Base-by-base conservation (phyloP, 2,888 invertebrate species). In the Macrosiphum euphorbiae region DNA sequence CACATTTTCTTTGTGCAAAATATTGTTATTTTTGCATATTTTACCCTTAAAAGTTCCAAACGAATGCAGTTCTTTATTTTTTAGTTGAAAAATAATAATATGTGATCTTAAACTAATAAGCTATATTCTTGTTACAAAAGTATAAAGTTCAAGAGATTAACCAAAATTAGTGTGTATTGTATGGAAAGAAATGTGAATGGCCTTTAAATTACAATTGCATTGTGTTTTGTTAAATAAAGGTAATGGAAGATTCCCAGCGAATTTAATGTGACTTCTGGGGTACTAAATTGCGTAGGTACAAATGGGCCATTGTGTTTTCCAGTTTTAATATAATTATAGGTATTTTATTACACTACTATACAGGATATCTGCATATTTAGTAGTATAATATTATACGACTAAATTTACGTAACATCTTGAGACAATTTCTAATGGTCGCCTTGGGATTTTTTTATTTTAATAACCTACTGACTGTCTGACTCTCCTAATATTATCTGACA, bases 111-210 rank as follows among this genome's bases (percentile, higher is more conserved):
- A 52, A 52, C 2, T 52, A 67, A 35, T n/a, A 67, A 67, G 16
- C n/a, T n/a, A 7, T 67, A 67, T 67, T 35, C n/a, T n/a, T 67
- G n/a, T n/a, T n/a, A n/a, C 16, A 16, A 52, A 7, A 91, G 52
- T 26, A 61, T 58, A 26, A 16, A 84, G 4, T 28, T 41, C 26
- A 13, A 91, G 52, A 84, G 41, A 84, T 52, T 55, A 13, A 28
- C 50, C 5, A 28, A 91, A 91, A 91, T 91, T 41, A 84, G 52
- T 26, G 52, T 8, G 91, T 16, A 84, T 91, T 84, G 52, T 55
- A 16, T 24, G 28, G 1, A 84, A 41, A 58, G 13, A 26, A 7
- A 52, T 41, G 35, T 28, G 26, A 50, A 84, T 41, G 24, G 10
- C 7, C 28, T 78, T 78, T 41, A 50, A 52, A 78, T 90, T 84